Evolutionary conservation across 2,888 invertebrate species (phyloP).

Genomic region (Phoenoteleia sp.): DNA sequence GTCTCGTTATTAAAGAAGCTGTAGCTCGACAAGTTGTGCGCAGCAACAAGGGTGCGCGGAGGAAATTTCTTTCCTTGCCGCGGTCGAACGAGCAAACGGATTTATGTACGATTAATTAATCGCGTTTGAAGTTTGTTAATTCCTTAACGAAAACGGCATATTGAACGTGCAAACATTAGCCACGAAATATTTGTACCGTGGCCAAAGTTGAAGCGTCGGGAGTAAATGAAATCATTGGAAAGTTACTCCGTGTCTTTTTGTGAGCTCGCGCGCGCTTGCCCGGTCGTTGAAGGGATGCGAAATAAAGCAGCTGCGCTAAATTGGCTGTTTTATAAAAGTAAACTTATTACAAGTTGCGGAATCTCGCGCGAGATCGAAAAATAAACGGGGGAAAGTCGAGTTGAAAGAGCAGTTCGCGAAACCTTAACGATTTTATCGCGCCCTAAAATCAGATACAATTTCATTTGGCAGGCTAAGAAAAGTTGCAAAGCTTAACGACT

Average conservation of each 20-base stretch:
- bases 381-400: slow-evolving; percentile 43
- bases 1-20: slow-evolving; percentile 60
- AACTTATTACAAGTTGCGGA: slow-evolving; percentile 76
- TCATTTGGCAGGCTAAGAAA: slow-evolving; percentile 63
- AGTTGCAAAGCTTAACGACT: slow-evolving; percentile 67
- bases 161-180: slow-evolving; percentile 70
- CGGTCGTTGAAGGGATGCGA: slow-evolving; percentile 75
- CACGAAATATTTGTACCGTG: slow-evolving; percentile 76
- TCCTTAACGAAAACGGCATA: slow-evolving; percentile 75
- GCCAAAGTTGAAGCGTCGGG: slow-evolving; percentile 74
- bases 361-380: slow-evolving; percentile 65
- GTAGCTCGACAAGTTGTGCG: slow-evolving; percentile 28
- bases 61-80: slow-evolving; percentile 44
- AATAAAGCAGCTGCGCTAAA: slow-evolving; percentile 80
- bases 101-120: slow-evolving; percentile 74
- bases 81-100: slow-evolving; percentile 57
- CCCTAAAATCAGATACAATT: slow-evolving; percentile 72
- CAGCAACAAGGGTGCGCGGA: background rate
- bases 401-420: slow-evolving; percentile 63
- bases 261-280: background rate
- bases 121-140: slow-evolving; percentile 76
- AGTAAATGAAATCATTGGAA: slow-evolving; percentile 81
- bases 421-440: slow-evolving; percentile 71
- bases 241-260: slow-evolving; percentile 72
- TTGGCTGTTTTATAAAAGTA: slow-evolving; percentile 79